Evolutionary conservation across 92 coral and sea anemone genomes (phyloP), one percentile per base, ranked within the genome.

Genomic region (Epizoanthus illoricatus): DNA sequence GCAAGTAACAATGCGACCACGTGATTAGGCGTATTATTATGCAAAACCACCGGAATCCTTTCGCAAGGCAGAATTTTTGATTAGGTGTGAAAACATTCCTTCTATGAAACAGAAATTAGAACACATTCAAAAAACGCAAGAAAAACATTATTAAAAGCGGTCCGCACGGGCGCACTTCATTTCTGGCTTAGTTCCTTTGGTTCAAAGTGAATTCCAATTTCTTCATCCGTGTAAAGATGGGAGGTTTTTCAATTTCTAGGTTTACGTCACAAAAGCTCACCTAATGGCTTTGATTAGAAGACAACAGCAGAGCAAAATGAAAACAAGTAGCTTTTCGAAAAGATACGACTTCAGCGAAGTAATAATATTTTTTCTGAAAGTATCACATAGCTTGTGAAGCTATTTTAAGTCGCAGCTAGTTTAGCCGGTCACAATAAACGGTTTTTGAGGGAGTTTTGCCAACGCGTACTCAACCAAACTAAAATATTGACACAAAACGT

Each of bases 41-140:
- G 92, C 83, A 90, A 90, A 90, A 86, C 91, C 91, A 88, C 94
- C 97, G 94, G 94, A 92, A 86, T 85, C 91, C 88, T 80, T 88
- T 80, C 36, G 81, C 63, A 62, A 74, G 65, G 75, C 73, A 64
- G 81, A 67, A 75, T 87, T 76, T 83, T 83, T 75, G 76, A 54
- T 82, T 52, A 76, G 72, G 70, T 87, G 74, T 66, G 79, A 82
- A 87, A 82, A 74, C 80, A 45, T 87, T 81, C 89, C 84, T 89
- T 89, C 86, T 66, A 76, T 85, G 68, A 76, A 84, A 88, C 86
- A 74, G 65, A 85, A 88, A 74, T 85, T 85, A 84, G 82, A 86
- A 89, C 87, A 73, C 80, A 81, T 62, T 61, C 81, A 71, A 85
- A 85, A 87, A 85, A 80, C 67, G 80, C 47, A 83, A 81, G 75